These are phyloP conservation scores for Choloepus hoffmanni DNA, from an alignment of 2,113 vertebrate species.

Conservation along the genomic window DNA sequence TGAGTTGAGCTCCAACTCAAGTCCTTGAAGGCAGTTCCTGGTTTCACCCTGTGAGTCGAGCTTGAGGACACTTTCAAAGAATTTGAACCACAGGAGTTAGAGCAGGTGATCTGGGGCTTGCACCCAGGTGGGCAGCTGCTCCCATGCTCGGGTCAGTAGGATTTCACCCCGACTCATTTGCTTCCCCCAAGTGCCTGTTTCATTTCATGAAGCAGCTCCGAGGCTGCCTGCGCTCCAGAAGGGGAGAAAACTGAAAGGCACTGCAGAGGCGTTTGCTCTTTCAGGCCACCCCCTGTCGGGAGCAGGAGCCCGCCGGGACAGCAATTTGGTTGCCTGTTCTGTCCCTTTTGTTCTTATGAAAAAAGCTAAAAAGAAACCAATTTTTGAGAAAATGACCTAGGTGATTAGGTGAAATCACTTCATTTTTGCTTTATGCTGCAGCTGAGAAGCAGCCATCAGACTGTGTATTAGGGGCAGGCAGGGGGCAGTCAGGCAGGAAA, in stretches of 20 bases:
- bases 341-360: slow-evolving; percentile 54
- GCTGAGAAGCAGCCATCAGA: not conserved
- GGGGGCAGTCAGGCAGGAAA: rapidly evolving
- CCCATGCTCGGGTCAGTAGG: not conserved
- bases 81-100: not conserved
- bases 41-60: not conserved
- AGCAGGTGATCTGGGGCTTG: not conserved
- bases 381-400: slow-evolving; percentile 75
- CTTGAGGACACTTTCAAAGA: not conserved
- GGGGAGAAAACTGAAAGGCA: slow-evolving; percentile 44
- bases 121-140: not conserved
- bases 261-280: slow-evolving; percentile 22
- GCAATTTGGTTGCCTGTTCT: slow-evolving; percentile 9
- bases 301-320: not conserved
- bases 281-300: not conserved
- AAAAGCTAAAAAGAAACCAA: slow-evolving; percentile 64
- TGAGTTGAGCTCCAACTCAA: not conserved
- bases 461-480: not conserved
- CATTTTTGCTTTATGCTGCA: not conserved
- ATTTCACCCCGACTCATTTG: not conserved
- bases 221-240: not conserved
- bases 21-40: not conserved
- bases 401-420: slow-evolving; percentile 63
- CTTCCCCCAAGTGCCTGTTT: not conserved
- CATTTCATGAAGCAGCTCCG: not conserved